Evolutionary conservation across 2,797 vertebrate species (phyloP).

Genomic region (Manis crassicaudata): DNA sequence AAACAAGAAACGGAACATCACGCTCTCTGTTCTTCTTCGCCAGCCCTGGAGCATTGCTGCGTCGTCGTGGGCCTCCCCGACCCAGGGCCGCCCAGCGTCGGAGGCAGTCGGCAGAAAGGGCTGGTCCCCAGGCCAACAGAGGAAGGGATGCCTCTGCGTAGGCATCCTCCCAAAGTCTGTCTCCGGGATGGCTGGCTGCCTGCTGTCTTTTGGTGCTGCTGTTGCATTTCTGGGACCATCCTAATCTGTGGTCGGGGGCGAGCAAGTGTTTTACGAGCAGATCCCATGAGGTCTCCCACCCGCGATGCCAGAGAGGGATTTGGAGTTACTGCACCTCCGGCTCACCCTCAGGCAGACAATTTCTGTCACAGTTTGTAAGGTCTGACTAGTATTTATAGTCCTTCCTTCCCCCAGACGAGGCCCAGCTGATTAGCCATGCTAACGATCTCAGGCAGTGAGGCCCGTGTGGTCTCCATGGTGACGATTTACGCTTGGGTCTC

Average conservation of each 20-base stretch:
- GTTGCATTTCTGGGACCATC: not conserved
- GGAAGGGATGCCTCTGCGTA: not conserved
- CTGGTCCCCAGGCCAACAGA: not conserved
- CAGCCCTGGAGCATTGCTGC: no score
- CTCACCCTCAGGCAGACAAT: not conserved
- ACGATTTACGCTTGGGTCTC: conserved; percentile 62
- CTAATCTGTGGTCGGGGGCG: not conserved
- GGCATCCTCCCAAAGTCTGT: not conserved
- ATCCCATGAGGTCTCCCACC: not conserved
- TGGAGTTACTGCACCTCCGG: not conserved
- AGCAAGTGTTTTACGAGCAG: not conserved
- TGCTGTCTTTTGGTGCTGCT: not conserved
- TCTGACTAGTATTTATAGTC: not conserved
- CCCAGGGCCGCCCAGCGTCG: not conserved
- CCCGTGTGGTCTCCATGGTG: conserved; percentile 67
- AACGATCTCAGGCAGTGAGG: conserved; percentile 27
- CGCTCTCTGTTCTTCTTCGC: accelerated
- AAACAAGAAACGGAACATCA: not conserved
- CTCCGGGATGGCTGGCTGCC: accelerated
- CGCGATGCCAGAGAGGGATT: accelerated
- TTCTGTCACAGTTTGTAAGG: not conserved
- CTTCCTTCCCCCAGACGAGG: not conserved
- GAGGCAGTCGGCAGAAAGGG: not conserved
- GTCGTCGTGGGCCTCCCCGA: not conserved
- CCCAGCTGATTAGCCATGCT: not conserved